Base-by-base conservation (phyloP, 2,113 vertebrate genomes). In the Sander vitreus region DNA sequence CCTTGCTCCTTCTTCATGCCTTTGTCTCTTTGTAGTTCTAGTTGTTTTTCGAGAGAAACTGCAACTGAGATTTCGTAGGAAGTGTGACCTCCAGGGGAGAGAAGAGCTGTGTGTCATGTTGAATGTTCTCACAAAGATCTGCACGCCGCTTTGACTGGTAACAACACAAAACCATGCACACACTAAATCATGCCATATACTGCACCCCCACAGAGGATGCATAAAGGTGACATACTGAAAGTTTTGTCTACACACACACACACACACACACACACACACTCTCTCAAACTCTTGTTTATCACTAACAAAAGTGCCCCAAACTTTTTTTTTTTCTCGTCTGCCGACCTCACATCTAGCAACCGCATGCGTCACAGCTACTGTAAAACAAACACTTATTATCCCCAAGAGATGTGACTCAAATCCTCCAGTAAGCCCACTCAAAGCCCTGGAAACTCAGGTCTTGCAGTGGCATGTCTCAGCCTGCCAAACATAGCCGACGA, bases 361-460 rank as follows among this genome's bases (percentile, higher is more conserved):
- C 45, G 2, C 65, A 5, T 85, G 80, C 83, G 84, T 94, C 91
- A 93, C 60, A 19, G 70, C 82, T 62, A 69, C 82, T 83, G 88
- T 87, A 84, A 89, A 88, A 89, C 88, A 93, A 93, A 91, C 90
- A 88, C 5, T 43, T 68, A 82, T 92, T 87, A 90, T 90, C 66
- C 74, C 59, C 19, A 1, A 39, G 85, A 91, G 90, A 91, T 81
- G 73, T 72, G 88, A 85, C 69, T 86, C 80, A 78, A 87, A 74
- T 88, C 76, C 78, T 66, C 62, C 72, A 74, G 81, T 87, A 85
- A 94, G 60, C 76, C 81, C 81, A 73, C 63, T 78, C 43, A 76
- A 72, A 89, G 85, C 80, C 72, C 63, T 88, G 80, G 88, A 85
- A 93, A 87, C 47, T 21, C 85, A 72, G 64, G 84, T 92, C 89